A percentile compares a stretch with the other conserved stretches of the same genome.
Evolutionary conservation across 2,888 invertebrate genomes (phyloP).

Genomic region (Agrotis clavis): DNA sequence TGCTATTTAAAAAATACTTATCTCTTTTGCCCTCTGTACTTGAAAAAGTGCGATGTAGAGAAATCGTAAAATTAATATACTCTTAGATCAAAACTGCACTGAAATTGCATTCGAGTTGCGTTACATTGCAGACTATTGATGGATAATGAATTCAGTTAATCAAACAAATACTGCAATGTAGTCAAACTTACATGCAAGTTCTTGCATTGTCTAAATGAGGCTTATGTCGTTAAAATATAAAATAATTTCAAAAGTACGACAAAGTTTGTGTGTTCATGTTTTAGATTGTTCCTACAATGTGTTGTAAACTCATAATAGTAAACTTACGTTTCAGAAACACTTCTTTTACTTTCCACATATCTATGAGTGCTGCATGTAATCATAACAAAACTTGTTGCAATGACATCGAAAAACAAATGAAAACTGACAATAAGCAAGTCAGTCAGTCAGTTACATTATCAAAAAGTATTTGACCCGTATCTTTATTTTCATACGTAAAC

Average conservation of each 20-base stretch:
- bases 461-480: too few species aligned
- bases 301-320: slow-evolving; percentile 6
- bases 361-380: slow-evolving; percentile 87
- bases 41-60: neutral
- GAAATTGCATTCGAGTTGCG: too few species aligned
- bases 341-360: slow-evolving; percentile 88
- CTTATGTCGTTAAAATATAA: neutral
- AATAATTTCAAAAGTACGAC: neutral
- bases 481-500: too few species aligned
- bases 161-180: too few species aligned
- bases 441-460: too few species aligned
- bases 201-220: too few species aligned
- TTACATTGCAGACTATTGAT: too few species aligned
- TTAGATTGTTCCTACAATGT: neutral
- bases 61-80: neutral
- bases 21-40: neutral
- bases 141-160: too few species aligned
- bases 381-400: slow-evolving; percentile 58
- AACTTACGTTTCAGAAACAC: slow-evolving; percentile 89
- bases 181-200: too few species aligned
- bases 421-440: too few species aligned
- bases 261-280: neutral
- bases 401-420: neutral
- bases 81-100: too few species aligned
- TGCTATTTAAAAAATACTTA: neutral